These are phyloP conservation scores for Colletes gigas DNA, from an alignment of 1,140 invertebrate species.

Conservation along the genomic window DNA sequence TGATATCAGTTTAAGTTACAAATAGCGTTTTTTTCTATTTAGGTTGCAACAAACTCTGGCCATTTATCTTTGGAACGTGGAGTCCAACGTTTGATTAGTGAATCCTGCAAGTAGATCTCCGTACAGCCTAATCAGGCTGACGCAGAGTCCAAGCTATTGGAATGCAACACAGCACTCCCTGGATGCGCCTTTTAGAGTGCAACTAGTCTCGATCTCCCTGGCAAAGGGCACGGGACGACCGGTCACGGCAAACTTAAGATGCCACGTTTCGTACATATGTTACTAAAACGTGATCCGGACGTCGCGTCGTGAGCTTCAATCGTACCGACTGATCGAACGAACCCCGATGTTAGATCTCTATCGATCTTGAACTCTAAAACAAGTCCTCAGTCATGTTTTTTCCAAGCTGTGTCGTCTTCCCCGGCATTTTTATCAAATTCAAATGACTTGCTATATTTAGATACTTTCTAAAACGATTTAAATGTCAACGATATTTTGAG, in stretches of 20 bases:
- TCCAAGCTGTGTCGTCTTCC: background rate
- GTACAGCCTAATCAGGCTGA: background rate
- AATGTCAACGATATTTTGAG: background rate
- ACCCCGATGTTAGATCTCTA: background rate
- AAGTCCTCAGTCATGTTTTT: background rate
- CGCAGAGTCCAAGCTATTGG: conserved; percentile 9
- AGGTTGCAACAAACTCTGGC: too few relatives aligned
- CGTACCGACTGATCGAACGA: background rate
- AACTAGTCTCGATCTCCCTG: conserved; percentile 33
- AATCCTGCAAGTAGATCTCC: too few relatives aligned
- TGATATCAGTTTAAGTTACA: too few relatives aligned
- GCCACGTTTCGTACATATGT: background rate
- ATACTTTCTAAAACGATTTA: too few relatives aligned
- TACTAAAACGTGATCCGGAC: too few relatives aligned
- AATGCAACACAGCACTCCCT: conserved; percentile 59
- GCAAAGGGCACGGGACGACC: conserved; percentile 57
- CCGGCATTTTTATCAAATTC: background rate
- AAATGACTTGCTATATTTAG: background rate
- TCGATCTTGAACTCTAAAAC: background rate
- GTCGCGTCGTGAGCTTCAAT: background rate
- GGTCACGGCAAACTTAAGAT: conserved; percentile 39
- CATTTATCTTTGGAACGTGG: too few relatives aligned
- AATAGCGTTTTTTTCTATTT: too few relatives aligned
- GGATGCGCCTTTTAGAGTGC: conserved; percentile 43
- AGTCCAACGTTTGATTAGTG: too few relatives aligned